These are phyloP conservation scores for Plutomurus gul DNA, from an alignment of 1,140 invertebrate species.

Conservation along the genomic window DNA sequence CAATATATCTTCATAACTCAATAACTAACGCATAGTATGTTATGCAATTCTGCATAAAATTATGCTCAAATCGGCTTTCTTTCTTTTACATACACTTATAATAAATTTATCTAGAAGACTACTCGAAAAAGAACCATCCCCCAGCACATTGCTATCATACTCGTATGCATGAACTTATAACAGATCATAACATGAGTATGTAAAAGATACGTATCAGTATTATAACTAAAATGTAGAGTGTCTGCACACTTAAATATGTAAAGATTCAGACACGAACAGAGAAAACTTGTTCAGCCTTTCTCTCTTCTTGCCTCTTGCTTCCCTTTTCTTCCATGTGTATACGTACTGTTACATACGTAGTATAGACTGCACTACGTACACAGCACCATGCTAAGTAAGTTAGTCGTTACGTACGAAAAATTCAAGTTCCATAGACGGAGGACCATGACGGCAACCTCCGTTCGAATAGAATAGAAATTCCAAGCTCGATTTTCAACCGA, in stretches of 20 bases:
- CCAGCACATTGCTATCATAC: not conserved
- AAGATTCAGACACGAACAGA: not conserved
- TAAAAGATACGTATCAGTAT: not conserved
- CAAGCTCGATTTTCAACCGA: conserved; percentile 29
- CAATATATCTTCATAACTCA: not conserved
- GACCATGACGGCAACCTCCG: conserved; percentile 8
- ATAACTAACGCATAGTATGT: not conserved
- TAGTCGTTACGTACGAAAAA: conserved; percentile 6
- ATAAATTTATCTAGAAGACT: conserved; percentile 21
- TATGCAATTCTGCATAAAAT: conserved; percentile 14
- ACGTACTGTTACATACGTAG: not conserved
- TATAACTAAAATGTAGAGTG: too few relatives aligned
- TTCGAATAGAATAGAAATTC: conserved; percentile 27
- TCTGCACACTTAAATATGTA: not conserved
- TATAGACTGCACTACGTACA: not conserved
- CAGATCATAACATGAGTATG: not conserved
- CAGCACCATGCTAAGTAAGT: not conserved
- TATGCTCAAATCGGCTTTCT: not conserved
- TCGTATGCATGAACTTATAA: too few relatives aligned
- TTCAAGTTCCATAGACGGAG: not conserved
- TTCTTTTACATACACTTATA: conserved; percentile 20
- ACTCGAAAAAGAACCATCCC: not conserved
- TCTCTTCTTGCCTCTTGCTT: not conserved
- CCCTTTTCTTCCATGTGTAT: not conserved
- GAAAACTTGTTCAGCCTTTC: conserved; percentile 4